Evolutionary conservation across 2,113 vertebrate genomes (phyloP), one percentile per base, ranked within the genome.

Genomic region (Dryoscopus gambensis): DNA sequence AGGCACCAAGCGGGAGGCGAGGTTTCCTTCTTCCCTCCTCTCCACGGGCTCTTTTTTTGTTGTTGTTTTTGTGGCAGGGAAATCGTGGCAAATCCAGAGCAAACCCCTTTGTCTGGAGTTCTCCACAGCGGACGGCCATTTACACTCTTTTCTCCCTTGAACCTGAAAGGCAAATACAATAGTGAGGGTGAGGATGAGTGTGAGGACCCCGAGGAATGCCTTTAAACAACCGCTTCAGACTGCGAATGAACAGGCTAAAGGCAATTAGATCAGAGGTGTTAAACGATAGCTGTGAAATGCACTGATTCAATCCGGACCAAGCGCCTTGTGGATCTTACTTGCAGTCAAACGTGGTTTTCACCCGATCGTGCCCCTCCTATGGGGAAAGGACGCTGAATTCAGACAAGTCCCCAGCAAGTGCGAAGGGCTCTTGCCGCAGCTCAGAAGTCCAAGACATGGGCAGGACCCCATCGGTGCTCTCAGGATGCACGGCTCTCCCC

Each of bases 351-450:
- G 49, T 1, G 30, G 1, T 14, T 65, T 60, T 12, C 46, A 13
- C 2, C 25, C 1, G 25, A 5, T 17, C 4, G 1, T 20, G 25
- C 22, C 11, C 13, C 27, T n/a, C 12, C 27, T 6, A 1, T 0
- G 40, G 27, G 49, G 4, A 18, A 47, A 23, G 30, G 69, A 37
- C 25, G 5, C 20, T 1, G 53, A 64, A 21, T 18, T 24, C 64
- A 2, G 27, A 13, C 33, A 8, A 30, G 25, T 19, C 44, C 49
- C 42, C 27, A 9, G 62, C n/a, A 5, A 67, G 46, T 1, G 49
- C 2, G 2, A 20, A 15, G 7, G 39, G 52, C 49, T 42, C 30
- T 22, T 8, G 2, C 59, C 16, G 64, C 50, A 22, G 13, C 8
- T 28, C 56, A 1, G 27, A 52, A 49, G 16, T 4, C 35, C 13